These are phyloP conservation scores for Lamellibrachia columna DNA, from an alignment of 2,888 invertebrate genomes.

Conservation along the genomic window DNA sequence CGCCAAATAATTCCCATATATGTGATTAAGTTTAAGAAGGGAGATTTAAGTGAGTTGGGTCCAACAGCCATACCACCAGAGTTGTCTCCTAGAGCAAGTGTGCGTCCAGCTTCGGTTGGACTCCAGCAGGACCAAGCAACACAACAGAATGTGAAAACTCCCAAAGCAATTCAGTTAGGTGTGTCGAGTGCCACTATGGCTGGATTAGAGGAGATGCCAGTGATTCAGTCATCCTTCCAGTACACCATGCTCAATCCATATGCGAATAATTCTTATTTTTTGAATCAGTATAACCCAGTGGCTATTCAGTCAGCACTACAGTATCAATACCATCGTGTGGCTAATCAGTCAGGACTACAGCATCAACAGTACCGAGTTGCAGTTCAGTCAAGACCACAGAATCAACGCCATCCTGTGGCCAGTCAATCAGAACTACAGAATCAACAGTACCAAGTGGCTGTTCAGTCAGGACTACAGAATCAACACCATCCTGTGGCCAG, in stretches of 20 bases:
- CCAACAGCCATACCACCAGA: not conserved
- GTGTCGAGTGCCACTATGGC: not conserved
- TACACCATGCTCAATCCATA: not conserved
- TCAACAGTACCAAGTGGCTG: not conserved
- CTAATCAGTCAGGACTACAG: not conserved
- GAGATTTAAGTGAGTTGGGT: not conserved
- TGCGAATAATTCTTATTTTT: not conserved
- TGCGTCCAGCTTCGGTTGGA: not conserved
- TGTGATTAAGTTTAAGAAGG: not conserved
- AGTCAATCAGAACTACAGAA: not conserved
- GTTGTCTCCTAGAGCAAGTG: not conserved
- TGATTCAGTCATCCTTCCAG: not conserved
- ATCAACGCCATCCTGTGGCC: not conserved
- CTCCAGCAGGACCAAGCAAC: not conserved
- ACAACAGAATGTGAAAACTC: not conserved
- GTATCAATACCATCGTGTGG: too few species aligned
- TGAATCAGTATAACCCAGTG: not conserved
- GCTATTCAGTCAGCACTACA: not conserved
- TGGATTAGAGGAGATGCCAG: not conserved
- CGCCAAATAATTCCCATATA: not conserved
- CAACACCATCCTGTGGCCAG: not conserved
- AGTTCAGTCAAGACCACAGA: not conserved
- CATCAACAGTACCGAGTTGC: not conserved
- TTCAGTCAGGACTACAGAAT: not conserved
- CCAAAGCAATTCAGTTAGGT: not conserved